Percentiles rank a stretch among this genome's conserved stretches.
Evolutionary conservation across 2,888 invertebrate species (phyloP).

Genomic region (Tanytarsus gracilentus): DNA sequence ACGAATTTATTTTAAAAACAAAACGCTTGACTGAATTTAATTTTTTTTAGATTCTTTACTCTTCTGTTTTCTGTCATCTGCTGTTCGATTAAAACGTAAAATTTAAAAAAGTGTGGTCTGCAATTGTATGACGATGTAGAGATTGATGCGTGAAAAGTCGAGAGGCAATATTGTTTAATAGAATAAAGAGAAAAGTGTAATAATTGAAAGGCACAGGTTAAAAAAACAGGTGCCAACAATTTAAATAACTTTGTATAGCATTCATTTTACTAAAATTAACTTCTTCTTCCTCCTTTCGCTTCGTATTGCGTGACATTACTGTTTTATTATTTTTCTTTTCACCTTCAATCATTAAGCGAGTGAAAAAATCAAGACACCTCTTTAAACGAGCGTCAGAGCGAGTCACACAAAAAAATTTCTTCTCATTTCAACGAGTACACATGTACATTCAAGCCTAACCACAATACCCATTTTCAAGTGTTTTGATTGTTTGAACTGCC

Average conservation of each 20-base stretch:
- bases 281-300: background rate
- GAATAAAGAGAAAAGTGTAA: too few species aligned
- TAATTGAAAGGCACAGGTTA: slow-evolving; percentile 18
- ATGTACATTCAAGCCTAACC: background rate
- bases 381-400: too few species aligned
- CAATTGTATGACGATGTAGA: too few species aligned
- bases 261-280: slow-evolving; percentile 7
- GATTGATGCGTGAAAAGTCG: too few species aligned
- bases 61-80: slow-evolving; percentile 27
- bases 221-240: slow-evolving; percentile 19
- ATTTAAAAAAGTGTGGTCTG: too few species aligned
- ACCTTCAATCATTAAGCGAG: background rate
- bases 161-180: too few species aligned
- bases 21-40: slow-evolving; percentile 23
- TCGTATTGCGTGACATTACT: slow-evolving; percentile 27
- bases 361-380: slow-evolving; percentile 13
- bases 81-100: slow-evolving; percentile 22
- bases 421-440: background rate
- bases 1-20: slow-evolving; percentile 22
- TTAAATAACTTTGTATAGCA: background rate
- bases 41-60: background rate
- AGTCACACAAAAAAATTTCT: too few species aligned
- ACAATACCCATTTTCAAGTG: slow-evolving; percentile 8
- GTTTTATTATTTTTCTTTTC: slow-evolving; percentile 10
- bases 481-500: slow-evolving; percentile 25